phyloP scores from a whole-genome alignment of 2,888 invertebrate genomes.

The Eristalis pertinax region DNA sequence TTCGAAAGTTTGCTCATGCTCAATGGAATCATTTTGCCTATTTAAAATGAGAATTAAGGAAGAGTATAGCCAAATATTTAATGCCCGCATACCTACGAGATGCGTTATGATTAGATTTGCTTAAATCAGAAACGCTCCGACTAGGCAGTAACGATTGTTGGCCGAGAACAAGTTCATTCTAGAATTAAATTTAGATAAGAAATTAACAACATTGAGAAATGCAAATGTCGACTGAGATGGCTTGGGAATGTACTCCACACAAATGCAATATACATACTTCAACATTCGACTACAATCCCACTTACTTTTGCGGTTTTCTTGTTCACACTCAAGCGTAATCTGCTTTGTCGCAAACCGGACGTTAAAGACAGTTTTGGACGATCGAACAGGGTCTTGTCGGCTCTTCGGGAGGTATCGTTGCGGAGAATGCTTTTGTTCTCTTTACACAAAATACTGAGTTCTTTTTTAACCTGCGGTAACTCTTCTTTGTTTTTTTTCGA shows the following conservation, averaged over 20 bases:
- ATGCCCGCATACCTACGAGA: background rate
- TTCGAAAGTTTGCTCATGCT: background rate
- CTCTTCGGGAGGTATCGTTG: background rate
- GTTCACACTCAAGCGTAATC: conserved; percentile 35
- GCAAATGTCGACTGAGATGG: no score
- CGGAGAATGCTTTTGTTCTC: background rate
- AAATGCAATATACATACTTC: conserved; percentile 6
- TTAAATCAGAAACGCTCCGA: background rate
- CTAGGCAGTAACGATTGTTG: background rate
- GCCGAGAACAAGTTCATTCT: background rate
- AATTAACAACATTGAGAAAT: background rate
- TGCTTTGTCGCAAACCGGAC: conserved; percentile 27
- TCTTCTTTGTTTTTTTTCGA: background rate
- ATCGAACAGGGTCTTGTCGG: background rate
- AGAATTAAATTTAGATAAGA: background rate
- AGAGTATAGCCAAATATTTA: background rate
- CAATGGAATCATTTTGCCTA: background rate
- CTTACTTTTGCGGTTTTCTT: conserved; percentile 14
- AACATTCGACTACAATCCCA: background rate
- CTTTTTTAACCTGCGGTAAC: background rate
- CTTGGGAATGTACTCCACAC: no score
- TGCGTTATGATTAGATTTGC: background rate
- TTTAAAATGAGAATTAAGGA: background rate
- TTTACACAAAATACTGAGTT: conserved; percentile 31
- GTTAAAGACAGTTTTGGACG: conserved; percentile 17